Percentiles rank a stretch among this genome's conserved stretches.
phyloP scores from a whole-genome alignment of 1,140 invertebrate species.

The Ptiloglossa arizonensis region DNA sequence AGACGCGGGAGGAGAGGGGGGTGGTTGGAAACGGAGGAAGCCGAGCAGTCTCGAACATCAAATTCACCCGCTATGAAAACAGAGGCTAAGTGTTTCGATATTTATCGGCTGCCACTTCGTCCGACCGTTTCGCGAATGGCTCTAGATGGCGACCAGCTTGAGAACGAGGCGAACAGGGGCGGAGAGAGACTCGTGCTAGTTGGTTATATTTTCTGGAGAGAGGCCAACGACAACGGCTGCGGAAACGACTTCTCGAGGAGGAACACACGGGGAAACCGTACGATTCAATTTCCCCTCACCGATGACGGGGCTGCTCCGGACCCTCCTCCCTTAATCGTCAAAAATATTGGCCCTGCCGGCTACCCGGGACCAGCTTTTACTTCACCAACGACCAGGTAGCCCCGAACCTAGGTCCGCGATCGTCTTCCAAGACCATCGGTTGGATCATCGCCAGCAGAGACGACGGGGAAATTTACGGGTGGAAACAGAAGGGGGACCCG shows the following conservation, averaged over 20 bases:
- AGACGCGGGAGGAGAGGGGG: too few species aligned
- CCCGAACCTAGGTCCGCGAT: background rate
- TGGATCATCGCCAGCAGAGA: constrained; percentile 71
- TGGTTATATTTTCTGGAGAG: constrained; percentile 75
- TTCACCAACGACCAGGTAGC: constrained; percentile 18
- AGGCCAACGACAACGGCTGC: constrained; percentile 72
- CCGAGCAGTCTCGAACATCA: constrained; percentile 7
- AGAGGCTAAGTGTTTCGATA: constrained; percentile 78
- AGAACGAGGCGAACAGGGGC: constrained; percentile 35
- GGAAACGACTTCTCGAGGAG: constrained; percentile 55
- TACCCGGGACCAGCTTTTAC: constrained; percentile 37
- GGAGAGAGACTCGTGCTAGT: constrained; percentile 24
- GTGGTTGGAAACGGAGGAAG: background rate
- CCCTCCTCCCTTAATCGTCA: constrained; percentile 70
- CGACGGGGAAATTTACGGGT: constrained; percentile 70
- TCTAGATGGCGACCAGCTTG: constrained; percentile 36
- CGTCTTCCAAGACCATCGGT: constrained; percentile 38
- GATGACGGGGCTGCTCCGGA: background rate
- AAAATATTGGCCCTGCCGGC: constrained; percentile 71
- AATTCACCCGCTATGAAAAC: constrained; percentile 71
- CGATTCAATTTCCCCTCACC: constrained; percentile 72
- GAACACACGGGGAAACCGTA: constrained; percentile 33
- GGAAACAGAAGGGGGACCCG: constrained; percentile 33
- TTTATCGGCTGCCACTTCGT: constrained; percentile 75
- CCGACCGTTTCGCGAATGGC: constrained; percentile 56